A percentile compares a stretch with the other conserved stretches of the same genome.
phyloP scores from a whole-genome alignment of 2,888 invertebrate species.

The Didymodactylos carnosus region DNA sequence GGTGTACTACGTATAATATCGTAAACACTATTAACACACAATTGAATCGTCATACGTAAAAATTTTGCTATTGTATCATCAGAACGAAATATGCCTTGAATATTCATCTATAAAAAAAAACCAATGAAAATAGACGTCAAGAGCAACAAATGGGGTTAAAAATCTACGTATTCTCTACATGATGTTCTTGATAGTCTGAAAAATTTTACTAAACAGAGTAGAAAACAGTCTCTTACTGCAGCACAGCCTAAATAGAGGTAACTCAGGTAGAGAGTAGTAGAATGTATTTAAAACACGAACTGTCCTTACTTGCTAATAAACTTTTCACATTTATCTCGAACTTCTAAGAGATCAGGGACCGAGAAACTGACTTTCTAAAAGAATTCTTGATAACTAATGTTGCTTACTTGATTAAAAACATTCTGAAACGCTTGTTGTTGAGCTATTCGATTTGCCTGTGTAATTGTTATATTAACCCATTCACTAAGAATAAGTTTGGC shows the following conservation, averaged over 20 bases:
- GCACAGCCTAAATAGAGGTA: no score
- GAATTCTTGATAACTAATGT: background rate
- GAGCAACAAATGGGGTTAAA: background rate
- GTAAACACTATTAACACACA: background rate
- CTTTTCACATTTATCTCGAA: no score
- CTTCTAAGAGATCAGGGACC: no score
- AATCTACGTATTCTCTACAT: no score
- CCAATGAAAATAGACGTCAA: background rate
- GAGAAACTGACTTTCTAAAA: no score
- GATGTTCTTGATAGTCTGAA: no score
- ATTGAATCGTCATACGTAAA: slow-evolving; percentile 46
- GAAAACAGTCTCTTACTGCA: no score
- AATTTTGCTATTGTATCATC: slow-evolving; percentile 91
- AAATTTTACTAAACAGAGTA: no score
- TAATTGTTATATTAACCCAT: background rate
- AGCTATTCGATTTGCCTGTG: background rate
- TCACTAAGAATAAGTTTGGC: background rate
- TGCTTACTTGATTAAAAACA: background rate
- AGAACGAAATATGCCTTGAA: slow-evolving; percentile 79
- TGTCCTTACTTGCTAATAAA: no score
- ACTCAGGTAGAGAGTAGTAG: no score
- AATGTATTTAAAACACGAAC: no score
- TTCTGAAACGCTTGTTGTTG: background rate
- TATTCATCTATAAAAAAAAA: slow-evolving; percentile 53
- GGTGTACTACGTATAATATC: background rate